A percentile compares a stretch with the other conserved stretches of the same genome.
These are phyloP conservation scores for Danio aesculapii DNA, from an alignment of 2,797 vertebrate species.

Conservation along the genomic window DNA sequence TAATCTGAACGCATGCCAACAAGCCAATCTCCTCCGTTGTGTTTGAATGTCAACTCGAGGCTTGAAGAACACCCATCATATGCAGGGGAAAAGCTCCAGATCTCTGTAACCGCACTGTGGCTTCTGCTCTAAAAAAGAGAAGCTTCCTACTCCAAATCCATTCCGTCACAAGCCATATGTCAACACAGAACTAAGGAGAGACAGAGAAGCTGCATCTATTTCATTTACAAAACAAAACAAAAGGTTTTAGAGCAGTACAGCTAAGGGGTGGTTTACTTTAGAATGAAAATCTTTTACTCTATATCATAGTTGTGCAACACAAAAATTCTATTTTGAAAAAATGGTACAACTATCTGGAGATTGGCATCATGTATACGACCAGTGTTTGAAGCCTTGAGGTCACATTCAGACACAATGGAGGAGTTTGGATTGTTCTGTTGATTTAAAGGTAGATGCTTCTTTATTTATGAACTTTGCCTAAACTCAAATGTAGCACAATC, in stretches of 20 bases:
- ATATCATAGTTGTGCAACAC: too few relatives aligned
- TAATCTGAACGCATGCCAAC: too few relatives aligned
- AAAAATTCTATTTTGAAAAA: too few relatives aligned
- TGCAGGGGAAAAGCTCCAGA: too few relatives aligned
- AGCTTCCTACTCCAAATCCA: conserved; percentile 1
- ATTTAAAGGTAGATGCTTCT: neutral
- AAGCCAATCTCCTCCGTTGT: too few relatives aligned
- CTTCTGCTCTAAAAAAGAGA: conserved; percentile 1
- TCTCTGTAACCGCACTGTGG: conserved; percentile 8
- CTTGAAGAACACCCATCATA: too few relatives aligned
- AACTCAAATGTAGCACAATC: neutral
- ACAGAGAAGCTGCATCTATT: neutral
- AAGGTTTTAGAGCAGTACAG: too few relatives aligned
- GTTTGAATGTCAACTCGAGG: too few relatives aligned
- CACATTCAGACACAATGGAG: conserved; percentile 18
- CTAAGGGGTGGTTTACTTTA: too few relatives aligned
- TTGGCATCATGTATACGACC: neutral
- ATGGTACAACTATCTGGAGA: neutral
- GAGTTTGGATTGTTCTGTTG: neutral
- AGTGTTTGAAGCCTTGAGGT: conserved; percentile 21
- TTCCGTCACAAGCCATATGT: conserved; percentile 19
- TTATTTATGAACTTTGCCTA: conserved; percentile 9
- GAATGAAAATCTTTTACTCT: too few relatives aligned
- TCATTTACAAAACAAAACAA: too few relatives aligned
- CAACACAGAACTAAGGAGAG: neutral